Conservation (phyloP, 2,113 vertebrate species). For the Oceanites oceanicus region DNA sequence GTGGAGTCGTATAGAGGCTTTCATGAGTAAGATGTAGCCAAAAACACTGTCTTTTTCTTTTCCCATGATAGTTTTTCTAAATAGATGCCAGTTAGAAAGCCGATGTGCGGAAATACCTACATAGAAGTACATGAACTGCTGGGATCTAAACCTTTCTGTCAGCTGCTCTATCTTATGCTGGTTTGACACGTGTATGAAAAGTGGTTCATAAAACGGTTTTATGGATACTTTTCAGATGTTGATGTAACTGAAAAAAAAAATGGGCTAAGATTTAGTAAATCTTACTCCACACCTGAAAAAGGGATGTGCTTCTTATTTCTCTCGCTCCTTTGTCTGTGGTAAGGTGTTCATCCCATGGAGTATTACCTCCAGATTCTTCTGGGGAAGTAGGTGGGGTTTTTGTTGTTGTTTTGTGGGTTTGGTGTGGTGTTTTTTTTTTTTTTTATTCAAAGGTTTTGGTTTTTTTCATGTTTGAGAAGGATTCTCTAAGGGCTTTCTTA, state of each 20-base stretch:
- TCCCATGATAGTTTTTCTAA: not conserved
- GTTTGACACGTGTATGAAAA: not conserved
- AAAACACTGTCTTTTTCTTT: not conserved
- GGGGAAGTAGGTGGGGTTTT: not conserved
- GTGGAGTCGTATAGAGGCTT: not conserved
- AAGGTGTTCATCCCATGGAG: not conserved
- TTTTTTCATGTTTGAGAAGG: not conserved
- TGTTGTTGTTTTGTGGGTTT: not conserved
- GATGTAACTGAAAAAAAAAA: not conserved
- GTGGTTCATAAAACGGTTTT: not conserved
- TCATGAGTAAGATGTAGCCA: not conserved
- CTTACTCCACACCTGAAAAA: not conserved
- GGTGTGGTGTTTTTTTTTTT: accelerated
- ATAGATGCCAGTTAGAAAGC: not conserved
- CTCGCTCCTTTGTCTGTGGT: not conserved
- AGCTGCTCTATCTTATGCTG: not conserved
- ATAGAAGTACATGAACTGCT: not conserved
- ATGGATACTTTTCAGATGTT: not conserved
- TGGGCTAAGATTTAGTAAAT: not conserved
- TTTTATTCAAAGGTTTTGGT: not conserved
- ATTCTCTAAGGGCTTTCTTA: not conserved
- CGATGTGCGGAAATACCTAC: not conserved
- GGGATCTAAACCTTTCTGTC: not conserved
- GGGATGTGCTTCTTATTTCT: accelerated
- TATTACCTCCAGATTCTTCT: not conserved